Base-by-base conservation (phyloP, 2,113 vertebrate genomes). In the Phyllopteryx taeniolatus region DNA sequence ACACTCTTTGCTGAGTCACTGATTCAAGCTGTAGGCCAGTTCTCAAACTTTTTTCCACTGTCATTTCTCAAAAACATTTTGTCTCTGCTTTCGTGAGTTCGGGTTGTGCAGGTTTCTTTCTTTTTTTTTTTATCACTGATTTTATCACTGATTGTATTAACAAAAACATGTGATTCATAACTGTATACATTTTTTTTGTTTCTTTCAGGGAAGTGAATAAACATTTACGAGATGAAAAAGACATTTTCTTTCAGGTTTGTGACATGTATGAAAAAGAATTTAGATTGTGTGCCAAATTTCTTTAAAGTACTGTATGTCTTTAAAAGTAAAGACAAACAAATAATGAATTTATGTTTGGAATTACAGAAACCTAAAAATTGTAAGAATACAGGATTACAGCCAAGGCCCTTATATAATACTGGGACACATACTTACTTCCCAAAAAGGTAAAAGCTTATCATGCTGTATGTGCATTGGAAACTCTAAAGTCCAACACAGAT, bases 141-240 rank as follows among this genome's bases (percentile, higher is more conserved):
- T 35, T 33, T 35, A 59, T 14, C 17, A 42, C 19, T n/a, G 35
- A 63, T n/a, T 63, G 20, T 46, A 44, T 27, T 14, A 12, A n/a
- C 11, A 42, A 1, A n/a, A 22, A 27, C 10, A 49, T 46, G n/a
- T 62, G 31, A 39, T 6, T 3, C 3, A 39, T 46, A 31, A 35
- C 8, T 71, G 4, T 70, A 9, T 71, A 62, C 31, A 47, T 42
- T 46, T 33, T 1, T 31, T 59, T 69, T 80, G 2, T 71, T 59
- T 15, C 79, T 42, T 83, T 0, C 79, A 99, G 96, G 87, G 96
- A 98, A 92, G 95, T 95, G 86, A 98, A 98, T 88, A 99, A 97
- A 86, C 92, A 96, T 80, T 93, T 99, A 78, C 93, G 88, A 71
- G 96, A 98, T 83, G 95, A 98, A 74, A 90, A 82, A 8, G 95